Conservation (phyloP, 2,113 vertebrate species). For the Ramphastos sulfuratus region DNA sequence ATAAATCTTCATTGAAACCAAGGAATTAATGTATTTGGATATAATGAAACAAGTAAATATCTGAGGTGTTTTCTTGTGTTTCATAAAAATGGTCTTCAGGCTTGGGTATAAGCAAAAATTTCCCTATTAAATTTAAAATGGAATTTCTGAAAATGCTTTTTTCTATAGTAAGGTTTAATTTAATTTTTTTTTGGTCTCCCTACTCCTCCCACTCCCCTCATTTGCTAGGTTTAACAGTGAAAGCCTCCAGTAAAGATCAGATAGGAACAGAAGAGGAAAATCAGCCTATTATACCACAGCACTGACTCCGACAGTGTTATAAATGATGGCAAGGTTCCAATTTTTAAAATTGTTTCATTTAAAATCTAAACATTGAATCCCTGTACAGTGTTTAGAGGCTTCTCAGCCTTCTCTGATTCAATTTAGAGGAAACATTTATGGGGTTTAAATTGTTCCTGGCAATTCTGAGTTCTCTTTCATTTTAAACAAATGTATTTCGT, state of each 20-base stretch:
- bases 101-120: not conserved
- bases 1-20: conserved; percentile 56
- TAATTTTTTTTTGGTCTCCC: not conserved
- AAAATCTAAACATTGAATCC: conserved; percentile 67
- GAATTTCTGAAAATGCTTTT: conserved; percentile 1
- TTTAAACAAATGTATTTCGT: conserved; percentile 70
- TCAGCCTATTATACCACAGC: not conserved
- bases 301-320: not conserved
- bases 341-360: conserved; percentile 66
- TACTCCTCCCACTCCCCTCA: not conserved
- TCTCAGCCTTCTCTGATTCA: conserved; percentile 63
- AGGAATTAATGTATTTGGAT: conserved; percentile 47
- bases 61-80: conserved; percentile 35
- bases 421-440: conserved; percentile 73
- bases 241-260: not conserved
- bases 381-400: conserved; percentile 56
- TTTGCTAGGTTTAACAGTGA: not conserved
- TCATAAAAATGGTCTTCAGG: conserved; percentile 22
- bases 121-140: not conserved
- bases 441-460: conserved; percentile 67
- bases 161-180: not conserved
- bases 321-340: conserved; percentile 47
- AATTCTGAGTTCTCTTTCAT: conserved; percentile 55
- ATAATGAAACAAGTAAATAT: conserved; percentile 32
- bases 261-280: conserved; percentile 20